phyloP scores from a whole-genome alignment of 2,888 invertebrate genomes.

The Amiota mariae region DNA sequence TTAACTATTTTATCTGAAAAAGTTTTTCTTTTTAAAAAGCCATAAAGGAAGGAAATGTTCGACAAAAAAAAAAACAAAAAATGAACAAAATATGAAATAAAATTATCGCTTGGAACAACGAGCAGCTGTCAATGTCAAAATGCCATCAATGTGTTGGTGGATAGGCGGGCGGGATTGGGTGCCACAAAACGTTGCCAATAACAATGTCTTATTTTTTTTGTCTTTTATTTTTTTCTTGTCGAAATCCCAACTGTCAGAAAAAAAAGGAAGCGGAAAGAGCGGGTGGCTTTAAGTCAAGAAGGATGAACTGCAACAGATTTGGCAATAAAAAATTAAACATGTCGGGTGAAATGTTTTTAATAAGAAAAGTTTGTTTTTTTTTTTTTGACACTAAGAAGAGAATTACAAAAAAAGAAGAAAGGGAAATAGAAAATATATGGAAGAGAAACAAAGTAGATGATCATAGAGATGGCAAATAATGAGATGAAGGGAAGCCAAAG shows the following conservation, averaged over 20 bases:
- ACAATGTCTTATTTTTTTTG: background rate
- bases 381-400: background rate
- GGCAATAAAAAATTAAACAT: constrained; percentile 27
- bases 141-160: background rate
- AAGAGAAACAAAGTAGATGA: background rate
- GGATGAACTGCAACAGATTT: constrained; percentile 1
- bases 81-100: background rate
- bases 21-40: constrained; percentile 2
- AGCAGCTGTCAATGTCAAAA: constrained; percentile 22
- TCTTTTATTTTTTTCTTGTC: background rate
- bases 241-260: background rate
- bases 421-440: background rate
- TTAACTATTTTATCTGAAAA: constrained; percentile 12
- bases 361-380: constrained; percentile 10
- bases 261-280: background rate
- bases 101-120: constrained; percentile 12
- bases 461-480: too few species aligned
- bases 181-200: background rate
- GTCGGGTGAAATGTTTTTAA: constrained; percentile 6
- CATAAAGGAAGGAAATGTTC: background rate
- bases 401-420: background rate
- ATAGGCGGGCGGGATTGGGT: background rate
- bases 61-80: background rate
- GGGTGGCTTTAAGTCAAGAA: background rate
- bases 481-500: too few species aligned